Base-by-base conservation (phyloP, 2,888 invertebrate genomes). In the Venustoraphidia nigricollis region DNA sequence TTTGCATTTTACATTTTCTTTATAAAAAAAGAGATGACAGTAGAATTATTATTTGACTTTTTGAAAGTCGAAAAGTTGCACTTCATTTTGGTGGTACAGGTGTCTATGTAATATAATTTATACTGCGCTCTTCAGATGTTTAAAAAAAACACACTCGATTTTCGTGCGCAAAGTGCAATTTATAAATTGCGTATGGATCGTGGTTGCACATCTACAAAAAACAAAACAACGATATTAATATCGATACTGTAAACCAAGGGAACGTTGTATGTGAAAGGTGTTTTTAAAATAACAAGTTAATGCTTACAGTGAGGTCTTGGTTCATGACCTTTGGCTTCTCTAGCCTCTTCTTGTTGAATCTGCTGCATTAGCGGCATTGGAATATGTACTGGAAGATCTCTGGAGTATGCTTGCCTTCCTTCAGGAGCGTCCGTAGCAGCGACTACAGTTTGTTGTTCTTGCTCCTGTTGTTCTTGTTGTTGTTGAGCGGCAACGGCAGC, bases 301-400 rank as follows among this genome's bases (percentile, higher is more conserved):
- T 59, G 77, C 83, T 79, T 65, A 87, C 87, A 85, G 60, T 87
- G 87, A 52, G 83, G 85, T 66, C 85, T 79, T 54, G 67, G 63
- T 53, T 79, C 27, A 27, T 27, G 27, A 27, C 27, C 27, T 6
- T 27, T 27, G 27, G 27, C 27, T 27, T 27, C 78, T 56, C 77
- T 72, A 46, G 72, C 70, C 59, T 71, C 67, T 34, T 73, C 71
- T 59, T 76, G 72, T 47, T 79, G 77, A 65, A 69, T 62, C 27
- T 58, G 60, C 47, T 62, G 61, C 64, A 65, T 65, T 63, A 66
- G 64, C 10, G 62, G 64, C 36, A 66, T 64, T 8, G 65, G 68
- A 56, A 66, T 66, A 52, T 64, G 60, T 11, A 67, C 61, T 10
- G 67, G 67, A 44, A 66, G 52, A 51, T 60, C 59, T 52, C 67